Evolutionary conservation across 2,113 vertebrate genomes (phyloP).

Genomic region (Rostratula benghalensis): DNA sequence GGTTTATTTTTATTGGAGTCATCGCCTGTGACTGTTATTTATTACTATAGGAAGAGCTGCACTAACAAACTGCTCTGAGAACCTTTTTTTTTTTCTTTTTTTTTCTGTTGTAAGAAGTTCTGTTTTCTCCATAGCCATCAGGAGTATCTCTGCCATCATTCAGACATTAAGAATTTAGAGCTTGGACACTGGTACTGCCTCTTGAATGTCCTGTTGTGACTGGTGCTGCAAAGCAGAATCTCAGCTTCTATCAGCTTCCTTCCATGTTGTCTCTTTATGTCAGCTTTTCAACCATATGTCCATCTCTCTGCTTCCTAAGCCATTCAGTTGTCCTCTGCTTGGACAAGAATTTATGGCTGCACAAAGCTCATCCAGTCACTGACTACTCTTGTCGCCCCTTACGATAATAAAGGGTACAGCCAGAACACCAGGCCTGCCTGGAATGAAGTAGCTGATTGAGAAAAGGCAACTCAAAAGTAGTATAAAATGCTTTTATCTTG

Average conservation of each 20-base stretch:
- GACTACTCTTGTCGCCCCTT: neutral
- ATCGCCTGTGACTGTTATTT: slow-evolving; percentile 51
- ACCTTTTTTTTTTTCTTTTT: neutral
- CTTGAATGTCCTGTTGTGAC: neutral
- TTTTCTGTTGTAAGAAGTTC: slow-evolving; percentile 28
- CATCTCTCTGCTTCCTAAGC: neutral
- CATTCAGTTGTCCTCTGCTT: neutral
- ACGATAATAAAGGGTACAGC: neutral
- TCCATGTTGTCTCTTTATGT: neutral
- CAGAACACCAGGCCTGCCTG: neutral
- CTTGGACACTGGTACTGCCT: neutral
- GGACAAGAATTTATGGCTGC: neutral
- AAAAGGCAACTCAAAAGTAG: neutral
- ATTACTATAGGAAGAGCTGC: slow-evolving; percentile 55
- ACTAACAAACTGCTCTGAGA: slow-evolving; percentile 1
- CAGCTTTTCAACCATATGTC: neutral
- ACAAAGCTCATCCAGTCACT: neutral
- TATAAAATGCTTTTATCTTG: neutral
- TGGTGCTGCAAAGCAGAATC: neutral
- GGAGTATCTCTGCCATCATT: neutral
- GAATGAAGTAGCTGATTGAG: neutral
- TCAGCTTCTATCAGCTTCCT: neutral
- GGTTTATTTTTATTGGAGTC: slow-evolving; percentile 59
- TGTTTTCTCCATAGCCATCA: slow-evolving; percentile 4
- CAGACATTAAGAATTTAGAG: neutral